Evolutionary conservation across 2,797 vertebrate species (phyloP), one percentile per base, ranked within the genome.

Genomic region (Caiman crocodilus): DNA sequence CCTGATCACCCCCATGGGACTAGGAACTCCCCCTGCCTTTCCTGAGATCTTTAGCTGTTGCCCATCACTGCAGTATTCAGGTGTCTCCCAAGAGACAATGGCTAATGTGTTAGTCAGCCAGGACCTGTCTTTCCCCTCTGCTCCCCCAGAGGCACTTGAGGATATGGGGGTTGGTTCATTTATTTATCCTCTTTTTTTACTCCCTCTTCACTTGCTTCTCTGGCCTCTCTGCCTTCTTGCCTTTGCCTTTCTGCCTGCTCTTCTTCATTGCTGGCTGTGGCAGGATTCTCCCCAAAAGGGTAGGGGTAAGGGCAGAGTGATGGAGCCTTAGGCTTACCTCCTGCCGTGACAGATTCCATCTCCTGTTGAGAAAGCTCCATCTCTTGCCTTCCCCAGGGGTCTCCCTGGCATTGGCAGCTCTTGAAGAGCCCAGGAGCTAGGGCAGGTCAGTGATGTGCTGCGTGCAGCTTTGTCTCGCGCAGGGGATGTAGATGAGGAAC

Each of bases 161-260:
- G 2, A 75, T 75, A 12, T 85, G 60, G 89, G 67, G 18, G 60
- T 26, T 56, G 28, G 79, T 56, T 59, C 42, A 25, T 23, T 79
- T 94, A 15, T 84, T n/a, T 83, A 26, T 90, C 42, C 60, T 91
- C 71, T 64, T 26, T 26, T 26, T 30, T 42, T 81, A 32, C 67
- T 75, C 80, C 23, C 10, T 84, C 56, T 32, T 87, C 0, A 82
- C 50, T 60, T 85, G 89, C 93, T 87, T 90, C 78, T 93, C 10
- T 87, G 81, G 85, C 88, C 93, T 88, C 63, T 42, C 7, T 82
- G 82, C 80, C 76, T 86, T 91, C 75, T 86, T 1, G 4, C 77
- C 76, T 83, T 85, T 0, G 1, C 69, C 74, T 92, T 73, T 92
- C 60, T 88, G 93, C 87, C 91, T 11, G 3, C 20, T 86, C 77